Evolutionary conservation across 2,113 vertebrate species (phyloP).

Genomic region (human): GRCh38 chr12:112839001-112839500

Average conservation of each 20-base stretch:
- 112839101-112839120: not conserved
- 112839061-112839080: not conserved
- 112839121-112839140: not conserved
- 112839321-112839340: not conserved
- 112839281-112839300: not conserved
- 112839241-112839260: not conserved
- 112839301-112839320: not conserved
- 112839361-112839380: not conserved
- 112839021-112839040: accelerated
- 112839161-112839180: not conserved
- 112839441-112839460: not conserved
- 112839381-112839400: not conserved
- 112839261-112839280: not conserved
- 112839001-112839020: not conserved
- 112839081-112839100: not conserved
- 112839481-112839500: not conserved
- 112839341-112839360: not conserved
- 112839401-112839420: not conserved
- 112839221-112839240: not conserved
- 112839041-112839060: not conserved
- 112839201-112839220: not conserved
- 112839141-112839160: slow-evolving; percentile 15
- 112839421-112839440: not conserved
- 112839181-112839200: not conserved
- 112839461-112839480: not conserved